phyloP scores from a whole-genome alignment of 2,888 invertebrate genomes.

The Dynastes maya region DNA sequence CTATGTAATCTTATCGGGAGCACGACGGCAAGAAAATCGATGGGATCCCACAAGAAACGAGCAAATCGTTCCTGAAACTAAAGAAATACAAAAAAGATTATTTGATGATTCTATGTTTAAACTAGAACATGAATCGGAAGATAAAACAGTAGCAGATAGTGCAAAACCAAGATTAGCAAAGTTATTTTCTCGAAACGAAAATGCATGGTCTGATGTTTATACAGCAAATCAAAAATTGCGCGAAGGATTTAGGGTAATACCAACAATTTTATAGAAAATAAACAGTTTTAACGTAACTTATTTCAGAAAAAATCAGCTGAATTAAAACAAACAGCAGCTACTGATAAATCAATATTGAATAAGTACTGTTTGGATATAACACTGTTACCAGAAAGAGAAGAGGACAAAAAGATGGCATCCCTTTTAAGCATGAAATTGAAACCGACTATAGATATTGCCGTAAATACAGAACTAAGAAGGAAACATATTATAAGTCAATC shows the following conservation, averaged over 20 bases:
- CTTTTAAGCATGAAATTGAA: conserved; percentile 81
- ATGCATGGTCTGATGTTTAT: conserved; percentile 93
- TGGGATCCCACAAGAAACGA: conserved; percentile 99
- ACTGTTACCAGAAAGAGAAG: conserved; percentile 84
- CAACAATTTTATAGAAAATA: neutral
- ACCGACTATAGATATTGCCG: conserved; percentile 76
- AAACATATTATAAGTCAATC: conserved; percentile 65
- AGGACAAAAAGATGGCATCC: conserved; percentile 86
- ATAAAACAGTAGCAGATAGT: conserved; percentile 80
- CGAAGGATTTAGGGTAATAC: conserved; percentile 85
- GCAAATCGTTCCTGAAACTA: conserved; percentile 93
- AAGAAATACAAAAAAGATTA: conserved; percentile 89
- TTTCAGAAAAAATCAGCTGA: conserved; percentile 82
- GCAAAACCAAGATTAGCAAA: conserved; percentile 83
- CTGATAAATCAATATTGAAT: conserved; percentile 81
- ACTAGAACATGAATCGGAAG: conserved; percentile 92
- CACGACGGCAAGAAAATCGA: conserved; percentile 95
- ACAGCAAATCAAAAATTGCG: conserved; percentile 90
- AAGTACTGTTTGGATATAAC: conserved; percentile 85
- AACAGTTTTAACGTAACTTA: conserved; percentile 46
- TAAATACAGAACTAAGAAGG: conserved; percentile 68
- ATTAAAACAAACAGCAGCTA: conserved; percentile 78
- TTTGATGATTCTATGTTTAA: conserved; percentile 99
- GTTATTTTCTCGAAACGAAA: conserved; percentile 85
- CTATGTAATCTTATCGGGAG: conserved; percentile 95